Conservation (phyloP, 2,888 invertebrate genomes). For the Parasteatoda lunata region DNA sequence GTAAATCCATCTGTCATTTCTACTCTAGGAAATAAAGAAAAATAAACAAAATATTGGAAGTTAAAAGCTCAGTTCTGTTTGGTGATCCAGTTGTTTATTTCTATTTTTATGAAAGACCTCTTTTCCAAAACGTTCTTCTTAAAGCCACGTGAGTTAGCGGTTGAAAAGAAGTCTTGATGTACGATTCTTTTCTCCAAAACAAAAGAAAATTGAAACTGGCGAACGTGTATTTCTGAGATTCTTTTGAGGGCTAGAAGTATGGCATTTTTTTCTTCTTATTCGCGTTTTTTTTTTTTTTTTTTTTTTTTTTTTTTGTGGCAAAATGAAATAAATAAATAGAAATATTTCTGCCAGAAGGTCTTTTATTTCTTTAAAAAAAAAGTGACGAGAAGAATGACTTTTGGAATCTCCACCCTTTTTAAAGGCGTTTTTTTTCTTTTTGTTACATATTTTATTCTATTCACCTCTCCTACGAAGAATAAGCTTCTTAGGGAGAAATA, state of each 20-base stretch:
- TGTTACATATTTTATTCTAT: neutral
- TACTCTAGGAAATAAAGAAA: neutral
- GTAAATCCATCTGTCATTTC: too few relatives aligned
- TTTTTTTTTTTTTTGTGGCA: neutral
- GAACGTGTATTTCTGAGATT: conserved; percentile 3
- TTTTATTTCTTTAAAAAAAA: neutral
- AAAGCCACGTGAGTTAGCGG: neutral
- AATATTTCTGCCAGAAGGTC: neutral
- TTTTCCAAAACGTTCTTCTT: neutral
- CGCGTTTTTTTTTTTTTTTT: neutral
- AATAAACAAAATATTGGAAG: neutral
- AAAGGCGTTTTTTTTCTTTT: neutral
- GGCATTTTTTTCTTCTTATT: neutral
- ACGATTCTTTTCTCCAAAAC: neutral
- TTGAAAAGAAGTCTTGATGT: neutral
- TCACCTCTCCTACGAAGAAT: neutral
- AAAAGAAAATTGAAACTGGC: neutral
- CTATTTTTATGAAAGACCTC: neutral
- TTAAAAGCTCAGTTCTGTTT: neutral
- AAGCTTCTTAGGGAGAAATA: neutral
- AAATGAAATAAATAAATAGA: neutral
- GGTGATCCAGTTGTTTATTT: neutral
- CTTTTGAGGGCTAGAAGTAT: neutral
- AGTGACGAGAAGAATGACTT: neutral
- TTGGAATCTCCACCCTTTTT: neutral